Evolutionary conservation across 2,113 vertebrate genomes (phyloP), one percentile per base, ranked within the genome.

Genomic region (Periophthalmodon schlosseri): DNA sequence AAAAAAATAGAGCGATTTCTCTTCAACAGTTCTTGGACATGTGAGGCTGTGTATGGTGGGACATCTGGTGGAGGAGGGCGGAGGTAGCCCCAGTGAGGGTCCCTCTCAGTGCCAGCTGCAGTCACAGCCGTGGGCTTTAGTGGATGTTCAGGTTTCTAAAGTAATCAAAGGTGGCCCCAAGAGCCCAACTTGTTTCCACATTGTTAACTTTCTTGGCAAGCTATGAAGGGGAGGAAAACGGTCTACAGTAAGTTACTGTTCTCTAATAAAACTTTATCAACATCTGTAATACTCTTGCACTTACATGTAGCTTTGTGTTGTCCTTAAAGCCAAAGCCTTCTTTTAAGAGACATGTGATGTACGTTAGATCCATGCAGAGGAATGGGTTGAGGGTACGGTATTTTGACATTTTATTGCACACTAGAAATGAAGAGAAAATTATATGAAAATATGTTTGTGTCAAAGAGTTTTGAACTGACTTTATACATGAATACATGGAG

Each of bases 311-410:
- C 75, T 95, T 75, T 0, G 97, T 99, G 89, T 77, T 93, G 72
- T 97, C 96, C 84, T 94, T 94, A 92, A 99, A 99, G 88, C 97
- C 97, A 83, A 99, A 99, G 18, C 97, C 98, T 66, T 99, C 96
- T 85, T 96, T 98, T 84, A 99, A 84, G 87, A 99, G 94, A 88
- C 95, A 96, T 16, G 97, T 95, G 92, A 99, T 99, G 73, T 99
- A 99, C 65, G 95, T 94, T 88, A 99, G 96, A 87, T 99, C 97
- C 97, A 99, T 99, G 91, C 98, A 99, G 57, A 99, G 94, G 92
- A 96, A 98, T 58, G 97, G 97, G 79, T 94, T 98, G 87, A 95
- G 94, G 0, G 95, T 94, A 5, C 93, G 93, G 82, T 96, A 96
- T 83, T 93, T 95, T 78, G 96, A 96, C 94, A 97, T 94, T 91